phyloP scores from a whole-genome alignment of 2,113 vertebrate species.

The Lanius collurio region DNA sequence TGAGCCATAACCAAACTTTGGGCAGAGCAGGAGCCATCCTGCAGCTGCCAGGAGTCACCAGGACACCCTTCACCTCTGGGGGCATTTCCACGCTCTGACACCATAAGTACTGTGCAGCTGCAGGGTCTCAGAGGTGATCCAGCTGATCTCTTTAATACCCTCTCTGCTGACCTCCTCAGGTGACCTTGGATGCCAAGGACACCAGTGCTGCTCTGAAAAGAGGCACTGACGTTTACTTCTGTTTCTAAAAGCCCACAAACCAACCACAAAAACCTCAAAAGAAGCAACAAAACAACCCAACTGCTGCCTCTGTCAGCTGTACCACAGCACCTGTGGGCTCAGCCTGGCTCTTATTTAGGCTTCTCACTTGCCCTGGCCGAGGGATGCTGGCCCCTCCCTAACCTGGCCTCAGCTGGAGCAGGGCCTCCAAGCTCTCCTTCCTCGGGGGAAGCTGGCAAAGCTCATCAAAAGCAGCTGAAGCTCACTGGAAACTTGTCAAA shows the following conservation, averaged over 20 bases:
- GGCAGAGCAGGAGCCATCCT: neutral
- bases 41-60: neutral
- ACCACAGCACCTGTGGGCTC: neutral
- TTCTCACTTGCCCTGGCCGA: neutral
- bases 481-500: neutral
- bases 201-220: fast-evolving
- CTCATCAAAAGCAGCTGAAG: neutral
- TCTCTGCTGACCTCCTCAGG: neutral
- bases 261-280: neutral
- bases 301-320: neutral
- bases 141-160: neutral
- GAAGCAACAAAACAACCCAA: neutral
- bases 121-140: neutral
- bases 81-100: fast-evolving
- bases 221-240: neutral
- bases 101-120: neutral
- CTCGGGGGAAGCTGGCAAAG: neutral
- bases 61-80: neutral
- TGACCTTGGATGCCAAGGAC: neutral
- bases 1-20: neutral
- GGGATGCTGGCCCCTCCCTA: neutral
- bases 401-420: neutral
- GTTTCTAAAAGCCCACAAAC: neutral
- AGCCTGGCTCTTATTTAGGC: neutral
- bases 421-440: neutral